Evolutionary conservation across 2,113 vertebrate species (phyloP).

Genomic region (Hippocampus guttulatus): DNA sequence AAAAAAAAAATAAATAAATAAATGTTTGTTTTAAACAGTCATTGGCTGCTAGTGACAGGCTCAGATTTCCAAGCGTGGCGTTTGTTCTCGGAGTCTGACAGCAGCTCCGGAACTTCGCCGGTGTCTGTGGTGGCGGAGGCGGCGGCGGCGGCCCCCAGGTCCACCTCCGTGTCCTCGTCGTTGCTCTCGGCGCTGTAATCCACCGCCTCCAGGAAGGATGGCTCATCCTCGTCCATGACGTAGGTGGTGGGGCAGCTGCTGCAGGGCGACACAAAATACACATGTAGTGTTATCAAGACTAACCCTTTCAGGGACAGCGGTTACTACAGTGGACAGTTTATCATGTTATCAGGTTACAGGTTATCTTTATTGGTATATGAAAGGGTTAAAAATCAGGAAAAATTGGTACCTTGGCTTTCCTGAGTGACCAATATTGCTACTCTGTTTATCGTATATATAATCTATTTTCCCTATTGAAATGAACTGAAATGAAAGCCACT

Average conservation of each 20-base stretch:
- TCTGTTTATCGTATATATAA: not conserved
- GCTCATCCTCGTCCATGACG: conserved; percentile 93
- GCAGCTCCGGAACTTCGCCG: conserved; percentile 72
- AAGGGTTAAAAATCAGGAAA: not conserved
- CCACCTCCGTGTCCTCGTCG: conserved; percentile 81
- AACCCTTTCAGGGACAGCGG: not conserved
- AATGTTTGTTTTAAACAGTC: not conserved
- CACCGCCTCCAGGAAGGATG: conserved; percentile 91
- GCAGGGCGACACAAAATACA: not conserved
- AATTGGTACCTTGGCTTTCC: not conserved
- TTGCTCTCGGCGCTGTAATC: conserved; percentile 98
- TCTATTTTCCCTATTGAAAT: not conserved
- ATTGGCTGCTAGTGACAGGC: conserved; percentile 14
- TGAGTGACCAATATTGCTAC: not conserved
- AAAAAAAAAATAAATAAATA: not conserved
- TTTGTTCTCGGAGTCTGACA: conserved; percentile 80
- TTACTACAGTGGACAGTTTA: no score
- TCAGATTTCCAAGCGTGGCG: conserved; percentile 56
- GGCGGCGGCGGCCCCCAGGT: conserved; percentile 44
- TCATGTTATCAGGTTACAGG: no score
- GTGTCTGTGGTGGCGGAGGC: conserved; percentile 44
- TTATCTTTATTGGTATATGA: no score
- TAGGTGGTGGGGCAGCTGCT: conserved; percentile 85
- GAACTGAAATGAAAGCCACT: not conserved
- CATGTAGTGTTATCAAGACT: not conserved